These are phyloP conservation scores for Scaeva pyrastri DNA, from an alignment of 2,888 invertebrate species.

Conservation along the genomic window DNA sequence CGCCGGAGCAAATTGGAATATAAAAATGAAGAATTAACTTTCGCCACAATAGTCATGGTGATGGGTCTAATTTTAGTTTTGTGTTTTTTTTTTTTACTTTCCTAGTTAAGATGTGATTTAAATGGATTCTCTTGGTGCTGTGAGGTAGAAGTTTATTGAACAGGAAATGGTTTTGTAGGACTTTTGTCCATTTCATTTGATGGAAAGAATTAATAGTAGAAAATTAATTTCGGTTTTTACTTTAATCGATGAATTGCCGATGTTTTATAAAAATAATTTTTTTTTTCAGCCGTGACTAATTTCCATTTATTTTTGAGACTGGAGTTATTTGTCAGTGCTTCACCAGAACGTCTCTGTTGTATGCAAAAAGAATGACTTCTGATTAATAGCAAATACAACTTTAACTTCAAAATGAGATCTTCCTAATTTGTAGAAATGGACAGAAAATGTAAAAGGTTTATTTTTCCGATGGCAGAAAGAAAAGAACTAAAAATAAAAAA, in stretches of 20 bases:
- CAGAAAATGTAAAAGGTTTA: too few relatives aligned
- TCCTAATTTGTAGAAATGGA: too few relatives aligned
- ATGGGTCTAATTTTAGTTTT: slow-evolving; percentile 14
- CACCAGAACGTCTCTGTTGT: too few relatives aligned
- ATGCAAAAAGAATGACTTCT: too few relatives aligned
- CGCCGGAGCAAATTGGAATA: slow-evolving; percentile 58
- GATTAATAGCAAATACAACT: too few relatives aligned
- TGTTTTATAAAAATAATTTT: not conserved
- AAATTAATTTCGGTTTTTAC: not conserved
- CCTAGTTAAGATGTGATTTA: not conserved
- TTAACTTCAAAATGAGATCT: too few relatives aligned
- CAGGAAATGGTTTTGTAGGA: not conserved
- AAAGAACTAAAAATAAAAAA: not conserved
- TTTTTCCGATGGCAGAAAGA: too few relatives aligned
- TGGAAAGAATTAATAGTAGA: not conserved
- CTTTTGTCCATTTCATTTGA: not conserved
- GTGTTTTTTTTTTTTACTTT: too few relatives aligned
- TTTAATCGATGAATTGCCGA: not conserved
- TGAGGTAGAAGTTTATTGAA: slow-evolving; percentile 5
- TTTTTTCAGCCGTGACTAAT: too few relatives aligned
- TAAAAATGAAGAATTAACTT: slow-evolving; percentile 47
- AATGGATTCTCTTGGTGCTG: not conserved
- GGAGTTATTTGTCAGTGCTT: too few relatives aligned
- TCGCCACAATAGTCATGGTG: slow-evolving; percentile 34
- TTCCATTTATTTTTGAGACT: not conserved